phyloP scores from a whole-genome alignment of 2,113 vertebrate genomes.

The Poeciliopsis retropinna region DNA sequence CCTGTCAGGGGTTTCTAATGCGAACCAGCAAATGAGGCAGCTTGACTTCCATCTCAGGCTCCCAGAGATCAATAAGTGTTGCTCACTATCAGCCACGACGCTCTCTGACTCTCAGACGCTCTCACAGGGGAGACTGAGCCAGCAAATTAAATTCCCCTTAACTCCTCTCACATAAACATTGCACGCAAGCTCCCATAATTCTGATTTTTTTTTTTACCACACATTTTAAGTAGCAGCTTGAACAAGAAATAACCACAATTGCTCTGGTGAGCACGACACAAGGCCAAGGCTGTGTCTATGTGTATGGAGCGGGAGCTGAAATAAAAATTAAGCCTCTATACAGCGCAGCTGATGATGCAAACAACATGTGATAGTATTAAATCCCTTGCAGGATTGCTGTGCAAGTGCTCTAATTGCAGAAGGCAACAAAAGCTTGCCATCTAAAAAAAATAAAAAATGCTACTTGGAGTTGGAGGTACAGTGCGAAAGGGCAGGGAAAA shows the following conservation, averaged over 20 bases:
- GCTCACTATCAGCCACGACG: slow-evolving; percentile 71
- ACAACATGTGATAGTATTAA: slow-evolving; percentile 50
- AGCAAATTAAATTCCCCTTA: slow-evolving; percentile 60
- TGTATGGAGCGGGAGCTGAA: slow-evolving; percentile 48
- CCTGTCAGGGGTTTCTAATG: slow-evolving; percentile 62
- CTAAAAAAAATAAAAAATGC: slow-evolving; percentile 6
- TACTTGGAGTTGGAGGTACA: slow-evolving; percentile 34
- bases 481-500: slow-evolving; percentile 57
- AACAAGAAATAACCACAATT: slow-evolving; percentile 67
- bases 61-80: slow-evolving; percentile 74
- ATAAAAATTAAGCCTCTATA: slow-evolving; percentile 38
- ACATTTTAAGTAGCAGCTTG: slow-evolving; percentile 63
- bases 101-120: slow-evolving; percentile 43
- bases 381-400: slow-evolving; percentile 44
- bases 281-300: slow-evolving; percentile 26
- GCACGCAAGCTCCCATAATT: slow-evolving; percentile 51
- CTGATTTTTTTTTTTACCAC: slow-evolving; percentile 56
- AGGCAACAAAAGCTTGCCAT: slow-evolving; percentile 59
- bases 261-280: slow-evolving; percentile 51
- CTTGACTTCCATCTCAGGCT: slow-evolving; percentile 76
- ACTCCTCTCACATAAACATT: slow-evolving; percentile 52
- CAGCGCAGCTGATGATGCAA: slow-evolving; percentile 47
- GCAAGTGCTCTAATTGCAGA: slow-evolving; percentile 51
- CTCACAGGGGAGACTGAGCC: slow-evolving; percentile 42
- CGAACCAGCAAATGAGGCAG: slow-evolving; percentile 75